Evolutionary conservation across 2,113 vertebrate genomes (phyloP), one percentile per base, ranked within the genome.

Genomic region (Ariopsis seemanni): DNA sequence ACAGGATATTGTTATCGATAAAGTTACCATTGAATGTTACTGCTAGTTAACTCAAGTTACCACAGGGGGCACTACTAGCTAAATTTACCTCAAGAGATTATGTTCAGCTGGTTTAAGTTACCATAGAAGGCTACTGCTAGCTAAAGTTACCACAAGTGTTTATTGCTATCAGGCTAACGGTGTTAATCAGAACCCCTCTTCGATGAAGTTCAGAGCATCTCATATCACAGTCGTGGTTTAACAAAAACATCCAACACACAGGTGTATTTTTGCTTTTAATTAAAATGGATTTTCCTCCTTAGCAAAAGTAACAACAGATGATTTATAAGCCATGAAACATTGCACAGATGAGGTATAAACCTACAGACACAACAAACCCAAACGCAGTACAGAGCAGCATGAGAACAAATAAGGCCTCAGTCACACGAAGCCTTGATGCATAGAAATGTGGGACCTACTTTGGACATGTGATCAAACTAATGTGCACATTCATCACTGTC

Each of bases 271-370:
- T 58, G 15, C 82, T 14, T 84, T 84, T 84, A 72, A 72, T 84
- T 72, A 42, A 84, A 74, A 74, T 58, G 10, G 55, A 30, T 53
- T 83, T 84, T 82, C 12, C 53, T 80, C 48, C 63, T 84, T 72
- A 84, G 74, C 52, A 84, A 84, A 84, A 84, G 67, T 84, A 57
- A 84, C 83, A 84, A 30, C 50, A 72, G 52, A 42, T 53, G 4
- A 72, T 25, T 72, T 58, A 84, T 67, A 69, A 30, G 25, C 50
- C 17, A 71, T 55, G 65, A 34, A 22, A 42, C 65, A 72, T 25
- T 9, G 14, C 48, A 20, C 52, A 72, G 50, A 84, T 30, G 52
- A 84, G 79, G 79, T 62, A 82, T 71, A 84, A 69, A 71, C 18
- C 52, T 57, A 84, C 27, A 74, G 50, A 83, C 67, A 84, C 30